Base-by-base conservation (phyloP, 2,888 invertebrate genomes). In the Cybosia mesomella region DNA sequence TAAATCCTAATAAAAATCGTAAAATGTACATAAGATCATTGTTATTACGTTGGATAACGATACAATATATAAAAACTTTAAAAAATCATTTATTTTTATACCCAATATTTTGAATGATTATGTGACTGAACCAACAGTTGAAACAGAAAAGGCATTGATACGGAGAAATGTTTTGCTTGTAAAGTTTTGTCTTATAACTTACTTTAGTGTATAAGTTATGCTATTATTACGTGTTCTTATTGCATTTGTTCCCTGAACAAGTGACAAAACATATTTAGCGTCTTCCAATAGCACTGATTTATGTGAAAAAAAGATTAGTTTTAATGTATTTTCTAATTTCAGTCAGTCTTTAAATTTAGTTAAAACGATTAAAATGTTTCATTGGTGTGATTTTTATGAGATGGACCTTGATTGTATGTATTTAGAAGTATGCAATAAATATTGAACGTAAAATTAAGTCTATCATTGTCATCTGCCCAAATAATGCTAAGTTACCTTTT, bases 41-140 rank as follows among this genome's bases (percentile, higher is more conserved):
- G 87, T 88, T 87, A 86, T 84, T 87, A 83, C 80, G 85, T 90
- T 88, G 70, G 76, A 85, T 83, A 84, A 87, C 74, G 80, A 87
- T 84, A 86, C 83, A 80, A 77, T 71, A 71, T 85, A 66, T 43
- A 15, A 34, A 58, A 88, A 76, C 73, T 89, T 91, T 92, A 86
- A 88, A 88, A 89, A 87, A 86, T 85, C 83, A 82, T 91, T 94
- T 94, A 94, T 94, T 95, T 95, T 95, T 94, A 89, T 94, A 94
- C 84, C 87, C 83, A 87, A 90, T 87, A 85, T 94, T 90, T 93
- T 93, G 93, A 94, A 93, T 89, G 93, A 85, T 84, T 85, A 87
- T 77, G 84, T 73, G 81, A 81, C 78, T 75, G 87, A 83, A 77
- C 64, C 66, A 68, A 76, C 79, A 83, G 79, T 71, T 79, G 86